These are phyloP conservation scores for Ischnus inquisitorius DNA, from an alignment of 2,888 invertebrate genomes.

Conservation along the genomic window DNA sequence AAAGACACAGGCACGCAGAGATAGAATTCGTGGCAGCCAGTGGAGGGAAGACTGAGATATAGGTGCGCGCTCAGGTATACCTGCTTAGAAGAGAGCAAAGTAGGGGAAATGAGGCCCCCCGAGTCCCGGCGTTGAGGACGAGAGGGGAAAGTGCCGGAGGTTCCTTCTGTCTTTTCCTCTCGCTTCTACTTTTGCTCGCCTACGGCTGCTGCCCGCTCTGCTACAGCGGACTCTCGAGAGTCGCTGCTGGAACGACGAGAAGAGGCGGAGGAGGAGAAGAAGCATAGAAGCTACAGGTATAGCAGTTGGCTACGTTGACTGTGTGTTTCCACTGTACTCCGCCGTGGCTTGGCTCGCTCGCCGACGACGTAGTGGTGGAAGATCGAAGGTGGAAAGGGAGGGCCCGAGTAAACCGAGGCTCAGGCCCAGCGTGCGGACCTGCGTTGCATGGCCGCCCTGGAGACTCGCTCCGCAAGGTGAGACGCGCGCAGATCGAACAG, in stretches of 20 bases:
- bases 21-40: constrained; percentile 47
- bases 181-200: constrained; percentile 46
- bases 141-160: constrained; percentile 66
- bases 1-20: constrained; percentile 10
- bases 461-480: constrained; percentile 85
- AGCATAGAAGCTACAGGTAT: constrained; percentile 37
- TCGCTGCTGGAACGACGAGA: constrained; percentile 35
- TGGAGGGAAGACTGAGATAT: constrained; percentile 35
- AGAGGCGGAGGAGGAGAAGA: constrained; percentile 39
- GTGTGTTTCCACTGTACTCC: constrained; percentile 13
- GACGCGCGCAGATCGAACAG: constrained; percentile 82
- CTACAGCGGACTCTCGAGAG: constrained; percentile 11
- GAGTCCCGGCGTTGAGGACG: constrained; percentile 18
- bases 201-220: constrained; percentile 36
- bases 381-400: constrained; percentile 71
- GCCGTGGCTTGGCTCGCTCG: background rate
- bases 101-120: constrained; percentile 53
- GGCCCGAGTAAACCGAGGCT: constrained; percentile 61
- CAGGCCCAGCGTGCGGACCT: constrained; percentile 82
- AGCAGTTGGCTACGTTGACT: background rate
- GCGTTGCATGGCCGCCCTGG: constrained; percentile 83
- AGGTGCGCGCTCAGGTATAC: constrained; percentile 51
- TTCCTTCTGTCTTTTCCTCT: constrained; percentile 53
- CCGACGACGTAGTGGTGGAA: constrained; percentile 60
- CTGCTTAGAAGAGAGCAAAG: constrained; percentile 62